Evolutionary conservation across 2,113 vertebrate species (phyloP), one percentile per base, ranked within the genome.

Genomic region (Ceyx margarethae): DNA sequence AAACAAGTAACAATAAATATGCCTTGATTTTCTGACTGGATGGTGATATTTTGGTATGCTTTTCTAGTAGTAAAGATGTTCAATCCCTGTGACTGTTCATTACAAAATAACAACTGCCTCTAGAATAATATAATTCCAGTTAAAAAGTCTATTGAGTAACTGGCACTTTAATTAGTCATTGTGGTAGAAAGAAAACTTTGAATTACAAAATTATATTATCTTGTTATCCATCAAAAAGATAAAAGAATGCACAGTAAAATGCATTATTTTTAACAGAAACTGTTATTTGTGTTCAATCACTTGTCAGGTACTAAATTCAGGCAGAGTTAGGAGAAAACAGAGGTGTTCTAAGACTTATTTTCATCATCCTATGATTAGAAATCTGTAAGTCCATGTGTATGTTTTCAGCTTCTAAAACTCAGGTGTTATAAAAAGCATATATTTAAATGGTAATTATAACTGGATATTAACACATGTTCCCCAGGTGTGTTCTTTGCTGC

Each of bases 81-180:
- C 1, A 64, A 6, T 86, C 54, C 94, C 23, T 64, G 10, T 89
- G 48, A 57, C 37, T 93, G 65, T 74, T 75, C 53, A 90, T 58
- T 51, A 68, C 9, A 66, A 91, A 71, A 21, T 60, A 46, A 9
- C 76, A 78, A 22, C 12, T 68, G 58, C 60, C 33, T 95, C 51
- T 80, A 90, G 73, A 93, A 85, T 60, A 93, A 26, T 54, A 85
- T 54, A 13, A 87, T 81, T 91, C 42, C 60, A 79, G 23, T 94
- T 37, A 90, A 94, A 96, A 95, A 61, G 6, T 81, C 87, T 75
- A 82, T 79, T 96, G 64, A 48, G 31, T 84, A 96, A 96, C 84
- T 95, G 73, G 21, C 94, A 77, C n/a, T 90, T 94, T 93, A 87
- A 90, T 22, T 28, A 81, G 46, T 94, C 46, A 77, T 88, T 84